phyloP scores from a whole-genome alignment of 2,797 vertebrate species.

The Coluber constrictor region DNA sequence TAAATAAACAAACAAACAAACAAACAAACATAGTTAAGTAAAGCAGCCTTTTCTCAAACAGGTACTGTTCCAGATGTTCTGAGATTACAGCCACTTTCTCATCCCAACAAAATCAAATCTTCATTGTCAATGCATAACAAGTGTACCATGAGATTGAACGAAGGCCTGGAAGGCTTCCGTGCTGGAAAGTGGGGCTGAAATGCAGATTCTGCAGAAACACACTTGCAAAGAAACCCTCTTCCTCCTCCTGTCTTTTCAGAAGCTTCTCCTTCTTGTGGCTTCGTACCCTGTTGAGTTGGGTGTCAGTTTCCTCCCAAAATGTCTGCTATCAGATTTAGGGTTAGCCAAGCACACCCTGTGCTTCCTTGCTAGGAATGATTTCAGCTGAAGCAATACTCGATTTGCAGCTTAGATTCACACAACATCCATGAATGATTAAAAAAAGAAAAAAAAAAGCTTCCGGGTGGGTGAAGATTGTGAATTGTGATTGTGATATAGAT shows the following conservation, averaged over 20 bases:
- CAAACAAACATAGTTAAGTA: no score
- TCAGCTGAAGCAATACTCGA: not conserved
- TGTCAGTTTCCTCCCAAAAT: conserved; percentile 32
- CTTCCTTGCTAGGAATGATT: not conserved
- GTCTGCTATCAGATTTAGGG: conserved; percentile 32
- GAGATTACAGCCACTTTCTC: not conserved
- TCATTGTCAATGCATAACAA: no score
- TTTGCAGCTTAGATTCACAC: not conserved
- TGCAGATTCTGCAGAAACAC: not conserved
- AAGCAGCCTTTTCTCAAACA: not conserved
- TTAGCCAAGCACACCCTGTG: not conserved
- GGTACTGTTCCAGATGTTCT: not conserved
- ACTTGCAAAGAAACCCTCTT: conserved; percentile 22
- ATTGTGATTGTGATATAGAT: not conserved
- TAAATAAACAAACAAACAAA: no score
- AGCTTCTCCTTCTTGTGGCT: conserved; percentile 28
- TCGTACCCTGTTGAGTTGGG: conserved; percentile 31
- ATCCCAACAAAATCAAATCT: not conserved
- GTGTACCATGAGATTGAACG: no score
- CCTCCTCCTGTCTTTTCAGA: conserved; percentile 38
- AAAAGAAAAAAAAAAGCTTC: not conserved
- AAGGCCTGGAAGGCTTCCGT: not conserved
- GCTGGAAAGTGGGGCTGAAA: not conserved
- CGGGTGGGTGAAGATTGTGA: not conserved
- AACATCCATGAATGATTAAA: not conserved